phyloP scores from a whole-genome alignment of 2,113 vertebrate species.

The Elephas maximus region DNA sequence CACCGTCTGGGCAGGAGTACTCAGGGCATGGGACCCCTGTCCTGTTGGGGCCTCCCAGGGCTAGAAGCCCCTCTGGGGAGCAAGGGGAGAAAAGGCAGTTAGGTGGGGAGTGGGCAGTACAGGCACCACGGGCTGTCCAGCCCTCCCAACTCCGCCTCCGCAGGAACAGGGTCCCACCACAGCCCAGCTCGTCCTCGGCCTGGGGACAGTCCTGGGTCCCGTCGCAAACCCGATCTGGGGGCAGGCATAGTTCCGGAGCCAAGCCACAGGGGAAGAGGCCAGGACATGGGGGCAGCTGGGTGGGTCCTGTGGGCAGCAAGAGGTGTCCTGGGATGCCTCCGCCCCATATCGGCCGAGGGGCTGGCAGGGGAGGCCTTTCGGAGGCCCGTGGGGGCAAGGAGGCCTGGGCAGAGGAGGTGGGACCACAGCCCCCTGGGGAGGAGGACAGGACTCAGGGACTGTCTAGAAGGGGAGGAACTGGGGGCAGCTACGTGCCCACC shows the following conservation, averaged over 20 bases:
- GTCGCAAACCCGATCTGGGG: constrained; percentile 88
- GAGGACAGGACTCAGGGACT: background rate
- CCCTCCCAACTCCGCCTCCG: background rate
- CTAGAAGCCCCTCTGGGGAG: constrained; percentile 50
- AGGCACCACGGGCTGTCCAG: too few relatives aligned
- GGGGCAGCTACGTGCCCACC: background rate
- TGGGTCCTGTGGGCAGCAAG: constrained; percentile 85
- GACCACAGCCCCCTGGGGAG: background rate
- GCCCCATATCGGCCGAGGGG: background rate
- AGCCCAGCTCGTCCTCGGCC: constrained; percentile 91
- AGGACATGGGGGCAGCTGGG: constrained; percentile 87
- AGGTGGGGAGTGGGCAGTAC: background rate
- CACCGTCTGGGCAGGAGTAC: constrained; percentile 90
- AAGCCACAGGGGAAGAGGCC: constrained; percentile 89
- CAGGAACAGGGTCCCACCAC: constrained; percentile 85
- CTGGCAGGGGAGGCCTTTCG: background rate
- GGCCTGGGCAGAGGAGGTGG: background rate
- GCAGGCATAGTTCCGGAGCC: constrained; percentile 89
- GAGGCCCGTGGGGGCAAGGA: background rate
- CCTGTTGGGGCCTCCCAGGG: constrained; percentile 81
- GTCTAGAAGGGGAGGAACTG: background rate
- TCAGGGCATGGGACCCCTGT: constrained; percentile 88
- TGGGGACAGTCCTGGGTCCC: constrained; percentile 88
- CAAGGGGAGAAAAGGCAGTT: background rate
- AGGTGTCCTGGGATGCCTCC: rapidly evolving